A percentile compares a stretch with the other conserved stretches of the same genome.
These are phyloP conservation scores for Spisula solida DNA, from an alignment of 2,888 invertebrate genomes.

Conservation along the genomic window DNA sequence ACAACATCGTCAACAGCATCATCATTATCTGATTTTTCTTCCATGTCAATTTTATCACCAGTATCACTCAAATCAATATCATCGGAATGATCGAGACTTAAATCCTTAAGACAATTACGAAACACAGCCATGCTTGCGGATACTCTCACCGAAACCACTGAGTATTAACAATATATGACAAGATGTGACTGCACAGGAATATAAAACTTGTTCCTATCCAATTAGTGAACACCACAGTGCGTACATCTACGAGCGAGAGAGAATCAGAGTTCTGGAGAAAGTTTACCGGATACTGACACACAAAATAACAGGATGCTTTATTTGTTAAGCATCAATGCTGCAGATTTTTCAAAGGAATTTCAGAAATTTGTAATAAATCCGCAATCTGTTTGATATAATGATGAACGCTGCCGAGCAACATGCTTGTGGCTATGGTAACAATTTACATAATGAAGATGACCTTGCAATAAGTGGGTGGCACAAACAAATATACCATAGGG, in stretches of 20 bases:
- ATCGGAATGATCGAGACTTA: background rate
- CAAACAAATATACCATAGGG: background rate
- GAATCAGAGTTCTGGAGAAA: background rate
- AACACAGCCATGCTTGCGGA: slow-evolving; percentile 28
- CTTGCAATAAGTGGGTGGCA: slow-evolving; percentile 1
- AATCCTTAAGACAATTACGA: slow-evolving; percentile 22
- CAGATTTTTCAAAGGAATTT: slow-evolving; percentile 23
- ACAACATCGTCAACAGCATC: background rate
- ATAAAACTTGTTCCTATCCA: background rate
- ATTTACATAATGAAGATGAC: background rate
- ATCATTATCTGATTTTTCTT: slow-evolving; percentile 18
- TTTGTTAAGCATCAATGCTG: background rate
- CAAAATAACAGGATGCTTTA: background rate
- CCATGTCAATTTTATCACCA: slow-evolving; percentile 6
- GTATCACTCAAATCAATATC: background rate
- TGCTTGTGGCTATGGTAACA: background rate
- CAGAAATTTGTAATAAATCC: slow-evolving; percentile 31
- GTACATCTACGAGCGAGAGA: background rate
- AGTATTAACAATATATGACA: background rate
- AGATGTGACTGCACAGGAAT: background rate
- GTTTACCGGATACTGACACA: background rate
- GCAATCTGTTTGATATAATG: slow-evolving; percentile 22
- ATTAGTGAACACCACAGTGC: slow-evolving; percentile 12
- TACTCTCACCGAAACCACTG: background rate
- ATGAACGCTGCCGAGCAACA: background rate